These are phyloP conservation scores for Arctia plantaginis DNA, from an alignment of 2,888 invertebrate species.

Conservation along the genomic window DNA sequence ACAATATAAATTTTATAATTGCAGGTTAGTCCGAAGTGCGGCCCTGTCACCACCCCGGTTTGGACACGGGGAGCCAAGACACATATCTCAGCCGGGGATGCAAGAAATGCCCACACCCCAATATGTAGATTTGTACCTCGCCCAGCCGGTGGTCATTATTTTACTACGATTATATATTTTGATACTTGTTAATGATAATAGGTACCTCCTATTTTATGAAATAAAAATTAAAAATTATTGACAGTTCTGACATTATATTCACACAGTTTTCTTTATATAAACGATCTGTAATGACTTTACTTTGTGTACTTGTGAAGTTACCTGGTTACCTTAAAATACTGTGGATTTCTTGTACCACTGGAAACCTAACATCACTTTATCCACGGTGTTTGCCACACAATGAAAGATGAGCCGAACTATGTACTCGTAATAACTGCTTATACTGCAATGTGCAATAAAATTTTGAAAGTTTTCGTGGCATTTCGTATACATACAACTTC, in stretches of 20 bases:
- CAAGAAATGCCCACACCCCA: slow-evolving; percentile 86
- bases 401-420: too few species aligned
- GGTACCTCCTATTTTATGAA: background rate
- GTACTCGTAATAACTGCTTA: too few species aligned
- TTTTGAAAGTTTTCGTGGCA: too few species aligned
- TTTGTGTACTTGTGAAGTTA: too few species aligned
- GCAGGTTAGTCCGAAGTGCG: slow-evolving; percentile 52
- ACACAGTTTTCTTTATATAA: background rate
- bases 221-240: background rate
- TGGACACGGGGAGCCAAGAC: slow-evolving; percentile 82
- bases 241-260: background rate
- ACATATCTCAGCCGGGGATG: slow-evolving; percentile 86
- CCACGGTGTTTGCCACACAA: too few species aligned
- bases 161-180: slow-evolving; percentile 55
- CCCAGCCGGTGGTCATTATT: slow-evolving; percentile 65
- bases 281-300: too few species aligned
- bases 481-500: too few species aligned
- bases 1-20: background rate
- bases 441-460: too few species aligned
- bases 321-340: too few species aligned
- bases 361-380: background rate
- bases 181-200: slow-evolving; percentile 57
- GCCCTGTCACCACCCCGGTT: slow-evolving; percentile 75
- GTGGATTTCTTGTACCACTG: background rate
- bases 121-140: slow-evolving; percentile 85